phyloP scores from a whole-genome alignment of 2,888 invertebrate genomes.

The Watsonalla cultraria region DNA sequence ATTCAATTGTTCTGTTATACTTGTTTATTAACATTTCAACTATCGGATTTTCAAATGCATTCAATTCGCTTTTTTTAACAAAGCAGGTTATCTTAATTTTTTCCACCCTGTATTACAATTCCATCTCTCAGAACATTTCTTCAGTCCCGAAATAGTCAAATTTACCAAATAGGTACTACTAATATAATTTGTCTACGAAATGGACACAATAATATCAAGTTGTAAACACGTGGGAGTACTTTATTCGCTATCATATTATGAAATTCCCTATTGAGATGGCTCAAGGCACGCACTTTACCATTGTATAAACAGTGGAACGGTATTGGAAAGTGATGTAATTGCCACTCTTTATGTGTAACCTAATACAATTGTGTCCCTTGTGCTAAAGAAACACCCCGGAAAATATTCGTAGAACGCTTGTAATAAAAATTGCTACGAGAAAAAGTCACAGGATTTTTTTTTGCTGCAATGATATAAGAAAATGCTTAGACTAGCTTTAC shows the following conservation, averaged over 20 bases:
- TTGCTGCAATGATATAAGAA: not conserved
- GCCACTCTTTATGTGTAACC: constrained; percentile 13
- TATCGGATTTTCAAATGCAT: too few species aligned
- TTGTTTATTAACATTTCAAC: too few species aligned
- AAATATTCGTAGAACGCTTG: not conserved
- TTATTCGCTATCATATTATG: not conserved
- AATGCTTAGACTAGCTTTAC: too few species aligned
- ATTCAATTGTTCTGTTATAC: not conserved
- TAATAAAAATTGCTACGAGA: not conserved
- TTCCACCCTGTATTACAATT: too few species aligned
- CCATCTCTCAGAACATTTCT: not conserved
- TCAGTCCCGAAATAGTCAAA: not conserved
- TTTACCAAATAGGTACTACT: not conserved
- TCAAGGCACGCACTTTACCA: not conserved
- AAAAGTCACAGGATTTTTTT: not conserved
- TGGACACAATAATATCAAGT: not conserved
- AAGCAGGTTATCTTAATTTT: too few species aligned
- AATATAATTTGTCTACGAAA: not conserved
- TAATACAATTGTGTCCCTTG: constrained; percentile 21
- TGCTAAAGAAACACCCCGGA: constrained; percentile 8
- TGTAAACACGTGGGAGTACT: not conserved
- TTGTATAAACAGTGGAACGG: not conserved
- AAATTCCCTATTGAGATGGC: not conserved
- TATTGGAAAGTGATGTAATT: constrained; percentile 10
- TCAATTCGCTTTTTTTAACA: too few species aligned